Evolutionary conservation across 92 coral and sea anemone species (phyloP), one percentile per base, ranked within the genome.

Genomic region (Bergia puertoricense): DNA sequence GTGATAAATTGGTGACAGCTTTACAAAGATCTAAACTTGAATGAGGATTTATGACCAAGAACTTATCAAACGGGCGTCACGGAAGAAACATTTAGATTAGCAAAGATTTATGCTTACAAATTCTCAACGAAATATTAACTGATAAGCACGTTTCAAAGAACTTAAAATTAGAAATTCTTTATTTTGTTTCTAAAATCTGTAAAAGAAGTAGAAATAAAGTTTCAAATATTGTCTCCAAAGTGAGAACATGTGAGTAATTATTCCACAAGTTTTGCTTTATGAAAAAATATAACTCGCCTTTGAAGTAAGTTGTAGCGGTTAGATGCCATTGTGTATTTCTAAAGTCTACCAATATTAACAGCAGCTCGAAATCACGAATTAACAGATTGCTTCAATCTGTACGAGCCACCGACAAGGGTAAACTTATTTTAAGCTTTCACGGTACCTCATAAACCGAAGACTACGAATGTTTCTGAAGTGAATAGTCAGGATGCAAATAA

Each of bases 41-140:
- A 36, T 14, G 42, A 69, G 79, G 44, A 72, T 71, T 71, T 83
- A 83, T 68, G 54, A 45, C 66, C 79, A 10, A 51, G 40, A 38
- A 66, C 87, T 84, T 84, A 84, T 84, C 44, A 13, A 38, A 22
- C 15, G 77, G 79, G 66, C 13, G 79, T 69, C 87, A 84, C 79
- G 79, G 56, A 83, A 82, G 38, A 30, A 30, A 30, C 14, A n/a
- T 16, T 23, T 23, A 50, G 67, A 69, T 71, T 65, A 22, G 76
- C 57, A 46, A 79, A 48, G 13, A 16, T 18, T 1, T 6, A 57
- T 13, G 1, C 48, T 66, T 62, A 48, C 86, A 43, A 69, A 45
- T n/a, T 11, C 16, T 71, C 45, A 46, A 51, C 18, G 10, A 84
- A 83, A 44, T 43, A 71, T 48, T 16, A 16, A 22, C 14, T 66